Base-by-base conservation (phyloP, 1,140 invertebrate species). In the Cydia splendana region DNA sequence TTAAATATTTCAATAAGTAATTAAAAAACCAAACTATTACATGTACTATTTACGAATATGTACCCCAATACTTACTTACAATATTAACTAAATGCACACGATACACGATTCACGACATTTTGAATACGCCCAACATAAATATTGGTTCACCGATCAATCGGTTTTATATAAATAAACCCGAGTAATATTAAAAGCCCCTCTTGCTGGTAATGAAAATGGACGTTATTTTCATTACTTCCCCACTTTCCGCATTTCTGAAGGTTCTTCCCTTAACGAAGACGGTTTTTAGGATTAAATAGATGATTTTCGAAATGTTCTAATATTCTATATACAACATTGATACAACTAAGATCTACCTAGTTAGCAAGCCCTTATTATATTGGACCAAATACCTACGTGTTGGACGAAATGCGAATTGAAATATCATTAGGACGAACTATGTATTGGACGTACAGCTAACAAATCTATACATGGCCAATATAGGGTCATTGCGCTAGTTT, bases 161-260 rank as follows among this genome's bases (percentile, higher is more conserved):
- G 67, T 69, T n/a, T n/a, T 69, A n/a, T 38, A 69, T n/a, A 34
- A 69, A 69, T 69, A 71, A 71, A 71, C 45, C 34, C 9, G 9
- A 42, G 34, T 45, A 1, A 71, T 71, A 71, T 71, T 71, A 45
- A 71, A 42, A 71, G 67, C 67, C 67, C 10, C 38, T 71, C 34
- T 34, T 7, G 65, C 9, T 71, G 67, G n/a, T 45, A 71, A 38
- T 18, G 67, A 71, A 71, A 71, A 38, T 71, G 67, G 34, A 69
- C 67, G 67, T 71, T 71, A 42, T 42, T 42, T 71, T 42, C 30
- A 42, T 20, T 71, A 18, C 38, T 3, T 71, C 34, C n/a, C 67
- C 13, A 30, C 65, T 34, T 71, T 42, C 34, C n/a, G 34, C 34
- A 42, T 71, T 71, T 71, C 67, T 18, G 24, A 71, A 71, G 67